These are phyloP conservation scores for Oasisia sp. DNA, from an alignment of 2,888 invertebrate genomes.

Conservation along the genomic window DNA sequence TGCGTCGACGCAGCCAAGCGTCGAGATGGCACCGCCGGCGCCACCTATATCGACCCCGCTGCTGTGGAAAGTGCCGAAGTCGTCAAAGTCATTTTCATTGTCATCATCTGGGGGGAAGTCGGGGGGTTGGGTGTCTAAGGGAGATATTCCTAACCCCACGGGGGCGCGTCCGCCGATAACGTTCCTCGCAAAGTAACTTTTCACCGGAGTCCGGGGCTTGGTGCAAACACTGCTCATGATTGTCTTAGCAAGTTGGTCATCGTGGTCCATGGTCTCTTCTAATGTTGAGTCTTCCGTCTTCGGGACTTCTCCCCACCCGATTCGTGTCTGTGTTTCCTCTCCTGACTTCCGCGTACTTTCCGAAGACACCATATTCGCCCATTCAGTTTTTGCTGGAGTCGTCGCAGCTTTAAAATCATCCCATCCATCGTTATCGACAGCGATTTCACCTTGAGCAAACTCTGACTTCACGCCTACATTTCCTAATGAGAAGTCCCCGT, in stretches of 20 bases:
- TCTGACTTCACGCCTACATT: background rate
- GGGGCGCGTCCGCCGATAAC: background rate
- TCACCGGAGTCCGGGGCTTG: slow-evolving; percentile 18
- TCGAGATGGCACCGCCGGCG: slow-evolving; percentile 27
- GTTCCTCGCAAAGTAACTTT: slow-evolving; percentile 30
- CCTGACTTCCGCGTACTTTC: background rate
- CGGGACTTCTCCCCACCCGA: background rate
- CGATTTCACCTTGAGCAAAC: background rate
- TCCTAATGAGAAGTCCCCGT: slow-evolving; percentile 13
- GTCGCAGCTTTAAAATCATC: slow-evolving; percentile 28
- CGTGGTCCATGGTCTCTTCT: background rate
- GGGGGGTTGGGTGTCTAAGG: slow-evolving; percentile 38
- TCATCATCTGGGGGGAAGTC: slow-evolving; percentile 34
- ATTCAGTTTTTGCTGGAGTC: background rate
- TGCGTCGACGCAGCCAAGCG: slow-evolving; percentile 27
- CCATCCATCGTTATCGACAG: slow-evolving; percentile 28
- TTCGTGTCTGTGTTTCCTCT: background rate
- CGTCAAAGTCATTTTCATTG: slow-evolving; percentile 38
- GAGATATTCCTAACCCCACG: slow-evolving; percentile 34
- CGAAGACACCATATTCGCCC: background rate
- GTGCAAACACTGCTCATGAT: background rate
- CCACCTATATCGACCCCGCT: background rate
- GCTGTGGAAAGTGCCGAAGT: slow-evolving; percentile 39
- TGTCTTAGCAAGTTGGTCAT: background rate
- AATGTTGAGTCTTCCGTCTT: background rate